Percentiles rank a stretch among this genome's conserved stretches.
Conservation (phyloP, 2,888 invertebrate genomes). For the Cheilosia grossa region DNA sequence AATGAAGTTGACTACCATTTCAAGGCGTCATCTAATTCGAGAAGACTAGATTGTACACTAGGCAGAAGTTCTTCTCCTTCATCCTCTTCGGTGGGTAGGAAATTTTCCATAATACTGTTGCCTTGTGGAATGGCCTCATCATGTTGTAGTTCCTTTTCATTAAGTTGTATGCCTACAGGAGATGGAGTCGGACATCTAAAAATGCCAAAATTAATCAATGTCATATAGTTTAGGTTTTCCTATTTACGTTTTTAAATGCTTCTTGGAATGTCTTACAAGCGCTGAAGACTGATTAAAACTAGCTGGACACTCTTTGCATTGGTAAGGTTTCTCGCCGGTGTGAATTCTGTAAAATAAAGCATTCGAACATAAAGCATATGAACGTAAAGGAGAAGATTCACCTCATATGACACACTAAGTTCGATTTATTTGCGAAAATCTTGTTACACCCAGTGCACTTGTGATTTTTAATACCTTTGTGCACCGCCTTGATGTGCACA, state of each 20-base stretch:
- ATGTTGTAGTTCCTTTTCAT: constrained; percentile 66
- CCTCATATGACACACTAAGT: constrained; percentile 78
- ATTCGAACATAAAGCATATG: not conserved
- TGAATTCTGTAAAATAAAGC: constrained; percentile 75
- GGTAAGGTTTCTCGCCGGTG: constrained; percentile 78
- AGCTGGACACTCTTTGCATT: constrained; percentile 77
- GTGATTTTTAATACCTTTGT: constrained; percentile 77
- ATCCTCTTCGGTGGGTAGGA: constrained; percentile 64
- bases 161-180: constrained; percentile 67
- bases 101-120: constrained; percentile 70
- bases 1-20: constrained; percentile 57
- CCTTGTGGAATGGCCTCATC: constrained; percentile 51
- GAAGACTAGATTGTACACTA: constrained; percentile 72
- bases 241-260: constrained; percentile 73
- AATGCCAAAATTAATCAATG: not conserved
- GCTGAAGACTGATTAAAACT: constrained; percentile 78
- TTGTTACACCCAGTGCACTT: constrained; percentile 77
- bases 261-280: constrained; percentile 77
- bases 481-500: constrained; percentile 77
- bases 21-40: constrained; percentile 64
- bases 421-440: constrained; percentile 77
- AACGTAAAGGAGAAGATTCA: not conserved
- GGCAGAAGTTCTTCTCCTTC: constrained; percentile 66
- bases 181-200: constrained; percentile 47
- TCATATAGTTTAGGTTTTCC: not conserved